phyloP scores from a whole-genome alignment of 2,797 vertebrate genomes.

The Pygocentrus nattereri region DNA sequence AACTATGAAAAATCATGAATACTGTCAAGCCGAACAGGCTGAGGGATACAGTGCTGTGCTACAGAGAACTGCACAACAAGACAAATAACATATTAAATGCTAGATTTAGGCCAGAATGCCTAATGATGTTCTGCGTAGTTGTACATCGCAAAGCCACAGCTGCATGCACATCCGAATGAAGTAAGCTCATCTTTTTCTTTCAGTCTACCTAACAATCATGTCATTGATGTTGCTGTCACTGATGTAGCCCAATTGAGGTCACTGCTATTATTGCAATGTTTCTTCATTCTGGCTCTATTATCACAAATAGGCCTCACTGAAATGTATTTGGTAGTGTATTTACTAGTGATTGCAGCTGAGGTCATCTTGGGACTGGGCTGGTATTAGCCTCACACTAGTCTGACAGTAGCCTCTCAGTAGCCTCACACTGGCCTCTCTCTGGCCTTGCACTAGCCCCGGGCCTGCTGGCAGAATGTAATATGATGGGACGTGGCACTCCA shows the following conservation, averaged over 20 bases:
- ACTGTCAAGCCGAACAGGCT: no score
- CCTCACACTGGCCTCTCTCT: not conserved
- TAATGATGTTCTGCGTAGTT: no score
- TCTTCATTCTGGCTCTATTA: not conserved
- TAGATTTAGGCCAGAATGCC: no score
- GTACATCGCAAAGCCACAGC: no score
- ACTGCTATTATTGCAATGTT: not conserved
- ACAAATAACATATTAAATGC: no score
- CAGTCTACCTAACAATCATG: not conserved
- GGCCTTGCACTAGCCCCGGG: conserved; percentile 27
- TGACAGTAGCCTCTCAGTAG: not conserved
- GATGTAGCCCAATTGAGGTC: not conserved
- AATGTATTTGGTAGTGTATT: not conserved
- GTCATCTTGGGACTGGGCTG: conserved; percentile 15
- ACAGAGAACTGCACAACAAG: no score
- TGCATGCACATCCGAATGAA: no score
- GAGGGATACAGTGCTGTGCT: no score
- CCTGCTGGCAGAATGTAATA: conserved; percentile 51
- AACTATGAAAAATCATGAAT: no score
- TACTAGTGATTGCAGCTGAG: conserved; percentile 26
- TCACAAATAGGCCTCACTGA: no score
- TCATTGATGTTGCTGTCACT: not conserved
- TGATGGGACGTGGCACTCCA: conserved; percentile 45
- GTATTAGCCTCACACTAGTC: conserved; percentile 32
- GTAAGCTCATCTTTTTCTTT: not conserved